Base-by-base conservation (phyloP, 2,888 invertebrate species). In the Phyto melanocephala region DNA sequence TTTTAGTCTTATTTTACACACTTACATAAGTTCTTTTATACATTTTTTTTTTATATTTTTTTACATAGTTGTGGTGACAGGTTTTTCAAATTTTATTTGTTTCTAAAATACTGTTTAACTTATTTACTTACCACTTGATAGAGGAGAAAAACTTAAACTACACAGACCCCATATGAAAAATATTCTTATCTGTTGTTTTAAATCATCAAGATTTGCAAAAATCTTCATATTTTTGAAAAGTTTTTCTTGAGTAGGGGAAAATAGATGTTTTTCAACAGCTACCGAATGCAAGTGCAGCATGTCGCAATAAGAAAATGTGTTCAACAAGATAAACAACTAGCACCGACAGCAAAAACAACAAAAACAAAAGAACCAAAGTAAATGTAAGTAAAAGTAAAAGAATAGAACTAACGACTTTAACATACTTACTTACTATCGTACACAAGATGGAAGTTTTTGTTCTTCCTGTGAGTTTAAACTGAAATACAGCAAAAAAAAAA, bases 201-300 rank as follows among this genome's bases (percentile, higher is more conserved):
- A 67, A 67, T 71, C 60, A 35, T 70, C 74, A 75, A 71, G 65
- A 45, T 60, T 79, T 82, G 71, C 28, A 54, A 54, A 78, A 71
- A 75, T 75, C 47, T 75, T 74, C 22, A 79, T 33, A 40, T 60
- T 37, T 71, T 71, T 37, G 5, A 79, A 72, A 67, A 22, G 65
- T 78, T 78, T 60, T 8, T 20, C 2, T 3, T 37, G 50, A n/a
- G 28, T 28, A 20, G 37, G 15, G 40, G 20, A 42, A 33, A 2
- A 42, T 40, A 60, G 62, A 70, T 54, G 20, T 24, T 77, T 52
- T 45, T n/a, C 42, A 62, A 70, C 54, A 35, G 8, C 22, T 40
- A 58, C 42, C 22, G n/a, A 35, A 17, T 40, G 28, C 40, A 52
- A n/a, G 20, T 52, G 40, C 71, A 50, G 35, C 28, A 78, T 47